Evolutionary conservation across 2,797 vertebrate genomes (phyloP), one percentile per base, ranked within the genome.

Genomic region (Siniperca obscura): DNA sequence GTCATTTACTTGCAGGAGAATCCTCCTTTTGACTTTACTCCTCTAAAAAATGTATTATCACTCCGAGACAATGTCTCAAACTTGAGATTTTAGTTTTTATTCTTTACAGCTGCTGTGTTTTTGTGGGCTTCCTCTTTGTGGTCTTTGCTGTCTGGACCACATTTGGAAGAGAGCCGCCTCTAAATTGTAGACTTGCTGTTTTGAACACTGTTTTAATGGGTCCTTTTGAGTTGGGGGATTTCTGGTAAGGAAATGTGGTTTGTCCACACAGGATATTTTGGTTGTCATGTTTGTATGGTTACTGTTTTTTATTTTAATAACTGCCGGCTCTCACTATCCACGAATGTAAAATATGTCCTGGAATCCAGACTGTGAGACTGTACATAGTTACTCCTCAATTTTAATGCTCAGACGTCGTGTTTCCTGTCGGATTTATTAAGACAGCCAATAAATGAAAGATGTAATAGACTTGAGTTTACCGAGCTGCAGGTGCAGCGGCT

Each of bases 101-200:
- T 91, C 86, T 91, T 91, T 87, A 86, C 91, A 93, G 92, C 92
- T 94, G 91, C 87, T 86, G 87, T 90, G 88, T 93, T 91, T 93
- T 92, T 93, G 82, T 88, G 89, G 90, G 87, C 82, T 93, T 93
- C 91, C 90, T 94, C 93, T 82, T 90, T 87, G 91, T 82, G 82
- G 91, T 87, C 87, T 89, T 94, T 89, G 84, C 87, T 93, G 89
- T 94, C 93, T 96, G 90, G 76, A 88, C 94, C 93, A 91, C 84
- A 94, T 94, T 94, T 94, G 87, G 88, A 89, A 88, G 74, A 87
- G 85, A 89, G 92, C 88, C 89, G 65, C 22, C 84, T 90, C 81
- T 92, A 94, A 95, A 93, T 84, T 92, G 73, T 92, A 89, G 87
- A 77, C 92, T 90, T 81, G 92, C 48, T 90, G 87, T 93, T 93